A percentile compares a stretch with the other conserved stretches of the same genome.
Conservation (phyloP, 2,113 vertebrate genomes). For the Mirounga angustirostris region DNA sequence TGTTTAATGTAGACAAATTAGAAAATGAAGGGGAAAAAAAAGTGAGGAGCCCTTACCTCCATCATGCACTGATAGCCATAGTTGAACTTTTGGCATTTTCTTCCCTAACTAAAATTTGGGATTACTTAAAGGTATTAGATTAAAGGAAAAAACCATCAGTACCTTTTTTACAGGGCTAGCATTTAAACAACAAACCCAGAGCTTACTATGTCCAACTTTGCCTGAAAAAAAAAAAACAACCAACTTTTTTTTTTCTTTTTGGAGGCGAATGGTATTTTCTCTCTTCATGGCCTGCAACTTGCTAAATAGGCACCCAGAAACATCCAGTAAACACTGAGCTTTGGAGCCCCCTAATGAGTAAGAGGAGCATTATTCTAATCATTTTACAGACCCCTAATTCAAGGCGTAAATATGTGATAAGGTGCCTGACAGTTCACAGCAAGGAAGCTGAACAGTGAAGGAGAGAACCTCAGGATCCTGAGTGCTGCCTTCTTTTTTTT, state of each 20-base stretch:
- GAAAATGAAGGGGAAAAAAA: neutral
- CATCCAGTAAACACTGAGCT: constrained; percentile 31
- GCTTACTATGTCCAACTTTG: neutral
- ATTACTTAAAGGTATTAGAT: neutral
- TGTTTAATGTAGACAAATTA: neutral
- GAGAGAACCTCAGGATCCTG: neutral
- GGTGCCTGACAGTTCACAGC: constrained; percentile 24
- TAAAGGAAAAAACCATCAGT: constrained; percentile 7
- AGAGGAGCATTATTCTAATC: constrained; percentile 39
- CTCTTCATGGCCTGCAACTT: constrained; percentile 33
- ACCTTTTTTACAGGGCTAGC: neutral
- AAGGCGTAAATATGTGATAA: neutral
- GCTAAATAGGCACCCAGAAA: constrained; percentile 45
- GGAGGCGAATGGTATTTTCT: constrained; percentile 18
- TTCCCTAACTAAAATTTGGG: neutral
- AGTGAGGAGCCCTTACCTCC: neutral
- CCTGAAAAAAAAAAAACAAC: neutral
- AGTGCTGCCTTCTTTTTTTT: neutral
- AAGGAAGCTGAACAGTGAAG: neutral
- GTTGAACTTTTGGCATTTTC: constrained; percentile 34
- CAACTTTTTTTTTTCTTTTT: neutral
- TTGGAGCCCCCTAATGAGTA: constrained; percentile 55
- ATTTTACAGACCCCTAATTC: neutral
- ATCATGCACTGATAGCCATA: neutral
- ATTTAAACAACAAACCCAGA: constrained; percentile 32